phyloP scores from a whole-genome alignment of 1,140 invertebrate species.

The Drosophila tsacasi region DNA sequence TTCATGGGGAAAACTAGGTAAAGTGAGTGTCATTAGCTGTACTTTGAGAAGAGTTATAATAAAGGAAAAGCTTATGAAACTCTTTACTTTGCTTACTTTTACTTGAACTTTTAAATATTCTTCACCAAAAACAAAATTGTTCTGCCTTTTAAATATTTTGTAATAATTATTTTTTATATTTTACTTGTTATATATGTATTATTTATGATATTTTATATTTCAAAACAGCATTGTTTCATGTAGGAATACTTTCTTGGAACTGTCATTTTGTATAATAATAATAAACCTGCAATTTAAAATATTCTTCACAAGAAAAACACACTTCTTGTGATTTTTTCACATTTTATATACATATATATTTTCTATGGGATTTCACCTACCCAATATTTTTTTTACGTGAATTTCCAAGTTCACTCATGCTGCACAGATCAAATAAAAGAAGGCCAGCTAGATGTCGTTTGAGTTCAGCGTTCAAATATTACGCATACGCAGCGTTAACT shows the following conservation, averaged over 20 bases:
- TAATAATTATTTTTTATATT: too few species aligned
- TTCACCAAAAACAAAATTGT: too few species aligned
- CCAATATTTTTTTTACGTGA: background rate
- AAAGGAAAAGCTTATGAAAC: background rate
- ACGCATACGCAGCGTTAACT: conserved; percentile 14
- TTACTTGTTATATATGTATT: background rate
- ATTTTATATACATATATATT: too few species aligned
- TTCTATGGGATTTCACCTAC: background rate
- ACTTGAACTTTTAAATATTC: too few species aligned
- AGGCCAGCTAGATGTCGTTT: background rate
- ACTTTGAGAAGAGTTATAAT: background rate
- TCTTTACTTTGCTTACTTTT: too few species aligned
- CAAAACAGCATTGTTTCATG: too few species aligned
- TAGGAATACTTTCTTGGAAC: background rate
- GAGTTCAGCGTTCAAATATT: conserved; percentile 2
- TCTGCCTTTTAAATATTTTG: too few species aligned
- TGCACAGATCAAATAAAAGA: background rate
- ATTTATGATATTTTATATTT: background rate
- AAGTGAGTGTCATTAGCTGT: background rate
- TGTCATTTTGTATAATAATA: background rate
- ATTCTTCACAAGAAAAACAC: background rate
- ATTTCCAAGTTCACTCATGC: conserved; percentile 1
- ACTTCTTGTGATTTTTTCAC: background rate
- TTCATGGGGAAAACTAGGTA: background rate
- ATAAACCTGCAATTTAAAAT: background rate